A percentile compares a stretch with the other conserved stretches of the same genome.
Conservation (phyloP, 2,797 vertebrate species). For the Neostethus bicornis region DNA sequence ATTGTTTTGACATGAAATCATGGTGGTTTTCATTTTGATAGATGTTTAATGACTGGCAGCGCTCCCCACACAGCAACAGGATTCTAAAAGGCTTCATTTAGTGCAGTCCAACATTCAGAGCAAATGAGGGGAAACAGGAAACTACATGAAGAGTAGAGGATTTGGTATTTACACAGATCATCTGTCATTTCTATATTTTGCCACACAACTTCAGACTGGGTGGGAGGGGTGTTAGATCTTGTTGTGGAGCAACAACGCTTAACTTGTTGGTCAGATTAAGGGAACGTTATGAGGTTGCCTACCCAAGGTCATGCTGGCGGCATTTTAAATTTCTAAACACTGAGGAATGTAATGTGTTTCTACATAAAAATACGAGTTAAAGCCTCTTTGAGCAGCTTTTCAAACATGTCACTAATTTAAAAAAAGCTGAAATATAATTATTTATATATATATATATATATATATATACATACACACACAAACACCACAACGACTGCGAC, state of each 20-base stretch:
- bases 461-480: too few species aligned
- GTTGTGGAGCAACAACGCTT: conserved; percentile 8
- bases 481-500: too few species aligned
- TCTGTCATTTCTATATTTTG: conserved; percentile 75
- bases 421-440: too few species aligned
- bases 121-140: conserved; percentile 67
- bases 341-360: not conserved
- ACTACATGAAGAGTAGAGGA: conserved; percentile 55
- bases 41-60: conserved; percentile 59
- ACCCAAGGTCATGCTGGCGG: not conserved
- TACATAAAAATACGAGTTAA: not conserved
- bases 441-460: too few species aligned
- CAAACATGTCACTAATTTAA: not conserved
- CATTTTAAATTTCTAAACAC: not conserved
- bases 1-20: conserved; percentile 68
- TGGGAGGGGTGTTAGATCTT: conserved; percentile 34
- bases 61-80: conserved; percentile 45
- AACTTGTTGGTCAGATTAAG: conserved; percentile 1
- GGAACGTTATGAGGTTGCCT: not conserved
- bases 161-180: conserved; percentile 78
- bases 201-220: conserved; percentile 51
- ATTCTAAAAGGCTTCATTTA: conserved; percentile 56
- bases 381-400: not conserved
- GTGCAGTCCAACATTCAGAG: conserved; percentile 56
- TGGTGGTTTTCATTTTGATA: conserved; percentile 43